phyloP scores from a whole-genome alignment of 2,797 vertebrate genomes.

The Crocidura indochinensis region DNA sequence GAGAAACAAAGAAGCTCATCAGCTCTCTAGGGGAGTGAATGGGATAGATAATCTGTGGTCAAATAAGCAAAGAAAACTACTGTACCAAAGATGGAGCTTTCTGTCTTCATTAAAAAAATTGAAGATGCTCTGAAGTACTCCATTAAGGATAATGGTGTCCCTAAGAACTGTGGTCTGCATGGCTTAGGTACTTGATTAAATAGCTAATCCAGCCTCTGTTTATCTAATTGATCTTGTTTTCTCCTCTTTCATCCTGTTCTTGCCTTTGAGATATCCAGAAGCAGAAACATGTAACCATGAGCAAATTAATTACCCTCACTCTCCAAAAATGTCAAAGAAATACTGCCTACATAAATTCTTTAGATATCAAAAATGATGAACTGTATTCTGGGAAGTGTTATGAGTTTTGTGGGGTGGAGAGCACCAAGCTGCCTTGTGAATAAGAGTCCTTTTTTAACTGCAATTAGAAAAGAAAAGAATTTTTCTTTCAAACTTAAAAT shows the following conservation, averaged over 20 bases:
- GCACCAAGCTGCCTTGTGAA: neutral
- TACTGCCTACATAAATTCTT: neutral
- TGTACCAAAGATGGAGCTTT: conserved; percentile 70
- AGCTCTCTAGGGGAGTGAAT: conserved; percentile 60
- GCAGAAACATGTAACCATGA: conserved; percentile 52
- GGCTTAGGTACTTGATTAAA: conserved; percentile 82
- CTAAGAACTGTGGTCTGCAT: conserved; percentile 72
- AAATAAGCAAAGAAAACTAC: conserved; percentile 80
- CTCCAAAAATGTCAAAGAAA: neutral
- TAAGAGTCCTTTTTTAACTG: neutral
- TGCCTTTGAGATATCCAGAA: conserved; percentile 74
- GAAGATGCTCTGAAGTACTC: conserved; percentile 76
- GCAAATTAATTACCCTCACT: conserved; percentile 37
- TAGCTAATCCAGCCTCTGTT: conserved; percentile 74
- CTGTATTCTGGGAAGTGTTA: neutral
- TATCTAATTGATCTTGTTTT: conserved; percentile 85
- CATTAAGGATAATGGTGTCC: conserved; percentile 82
- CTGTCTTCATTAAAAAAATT: conserved; percentile 83
- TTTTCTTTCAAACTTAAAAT: neutral
- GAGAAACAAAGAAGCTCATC: conserved; percentile 63
- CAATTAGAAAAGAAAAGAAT: conserved; percentile 35
- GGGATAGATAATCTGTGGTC: conserved; percentile 80
- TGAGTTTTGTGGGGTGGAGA: neutral
- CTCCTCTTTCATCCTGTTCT: conserved; percentile 70
- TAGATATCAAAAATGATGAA: neutral